Evolutionary conservation across 2,113 vertebrate species (phyloP).

Genomic region (Odontophorus gujanensis): DNA sequence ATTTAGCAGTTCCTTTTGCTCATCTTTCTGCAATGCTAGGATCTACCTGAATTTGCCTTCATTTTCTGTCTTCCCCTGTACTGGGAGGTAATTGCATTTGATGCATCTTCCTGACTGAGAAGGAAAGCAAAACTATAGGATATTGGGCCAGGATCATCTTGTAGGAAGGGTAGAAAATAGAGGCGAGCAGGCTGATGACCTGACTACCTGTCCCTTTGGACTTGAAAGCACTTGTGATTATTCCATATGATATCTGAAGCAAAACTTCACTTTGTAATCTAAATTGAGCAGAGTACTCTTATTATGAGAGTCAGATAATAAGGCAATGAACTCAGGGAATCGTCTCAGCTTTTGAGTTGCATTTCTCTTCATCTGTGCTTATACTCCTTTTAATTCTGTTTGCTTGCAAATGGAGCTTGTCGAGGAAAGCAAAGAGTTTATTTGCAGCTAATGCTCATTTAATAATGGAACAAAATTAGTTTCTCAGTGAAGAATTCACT

Average conservation of each 20-base stretch:
- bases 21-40: neutral
- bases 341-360: neutral
- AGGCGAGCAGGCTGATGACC: neutral
- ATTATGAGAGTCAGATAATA: neutral
- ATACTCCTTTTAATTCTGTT: neutral
- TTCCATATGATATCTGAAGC: slow-evolving; percentile 12
- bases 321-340: neutral
- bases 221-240: neutral
- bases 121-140: neutral
- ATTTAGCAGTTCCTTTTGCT: neutral
- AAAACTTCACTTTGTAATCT: neutral
- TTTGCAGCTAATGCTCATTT: slow-evolving; percentile 31
- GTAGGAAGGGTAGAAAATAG: neutral
- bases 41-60: neutral
- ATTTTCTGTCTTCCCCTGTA: neutral
- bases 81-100: neutral
- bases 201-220: neutral
- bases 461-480: slow-evolving; percentile 46
- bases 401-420: slow-evolving; percentile 16
- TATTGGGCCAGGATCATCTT: neutral
- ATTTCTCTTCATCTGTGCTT: neutral
- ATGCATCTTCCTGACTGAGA: neutral
- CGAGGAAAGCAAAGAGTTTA: slow-evolving; percentile 1
- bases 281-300: neutral
- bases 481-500: slow-evolving; percentile 43